Conservation (phyloP, 2,888 invertebrate species). For the Brachylomia viminalis region DNA sequence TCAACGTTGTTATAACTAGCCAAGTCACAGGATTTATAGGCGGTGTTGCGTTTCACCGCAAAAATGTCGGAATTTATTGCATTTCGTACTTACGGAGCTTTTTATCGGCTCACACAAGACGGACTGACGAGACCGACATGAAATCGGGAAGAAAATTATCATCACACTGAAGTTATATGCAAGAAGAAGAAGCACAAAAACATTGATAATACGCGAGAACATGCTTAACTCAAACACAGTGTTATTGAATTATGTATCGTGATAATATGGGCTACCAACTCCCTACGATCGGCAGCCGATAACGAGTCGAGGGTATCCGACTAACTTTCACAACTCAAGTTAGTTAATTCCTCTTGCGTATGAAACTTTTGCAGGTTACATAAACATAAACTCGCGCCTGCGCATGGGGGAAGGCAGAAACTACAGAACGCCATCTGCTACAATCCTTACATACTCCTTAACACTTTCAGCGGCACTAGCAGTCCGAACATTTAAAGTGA, state of each 20-base stretch:
- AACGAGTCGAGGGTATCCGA: not conserved
- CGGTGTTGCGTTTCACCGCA: constrained; percentile 63
- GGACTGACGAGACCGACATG: constrained; percentile 6
- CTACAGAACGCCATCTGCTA: not conserved
- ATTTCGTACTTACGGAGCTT: constrained; percentile 49
- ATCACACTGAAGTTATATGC: not conserved
- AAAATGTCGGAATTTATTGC: constrained; percentile 70
- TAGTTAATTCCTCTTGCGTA: not conserved
- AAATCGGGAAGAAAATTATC: not conserved
- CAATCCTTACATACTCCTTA: too few species aligned
- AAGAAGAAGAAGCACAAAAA: not conserved
- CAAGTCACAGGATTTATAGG: constrained; percentile 68
- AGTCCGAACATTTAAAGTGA: too few species aligned
- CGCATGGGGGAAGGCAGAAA: not conserved
- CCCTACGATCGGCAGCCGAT: not conserved
- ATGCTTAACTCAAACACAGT: not conserved
- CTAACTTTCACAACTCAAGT: not conserved
- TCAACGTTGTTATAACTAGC: constrained; percentile 67
- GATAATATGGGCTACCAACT: not conserved
- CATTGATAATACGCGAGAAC: not conserved
- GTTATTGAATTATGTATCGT: too few species aligned
- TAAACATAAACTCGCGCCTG: not conserved
- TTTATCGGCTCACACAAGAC: constrained; percentile 21
- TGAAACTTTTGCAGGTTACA: not conserved
- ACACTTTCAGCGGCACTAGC: too few species aligned